These are phyloP conservation scores for Cephus pulcher DNA, from an alignment of 2,888 invertebrate species.

Conservation along the genomic window DNA sequence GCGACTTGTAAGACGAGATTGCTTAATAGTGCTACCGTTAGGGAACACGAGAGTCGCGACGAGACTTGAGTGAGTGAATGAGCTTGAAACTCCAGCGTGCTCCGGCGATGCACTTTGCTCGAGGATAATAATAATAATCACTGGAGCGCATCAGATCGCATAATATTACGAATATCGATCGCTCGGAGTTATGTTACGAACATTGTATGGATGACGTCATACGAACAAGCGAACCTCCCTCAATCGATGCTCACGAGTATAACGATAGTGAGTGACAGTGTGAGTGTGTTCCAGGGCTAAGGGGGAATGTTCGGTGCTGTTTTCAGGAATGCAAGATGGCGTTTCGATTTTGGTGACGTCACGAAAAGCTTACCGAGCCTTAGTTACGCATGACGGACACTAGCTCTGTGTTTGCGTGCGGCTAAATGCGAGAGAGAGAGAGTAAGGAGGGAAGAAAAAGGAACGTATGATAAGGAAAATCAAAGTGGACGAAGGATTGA, in stretches of 20 bases:
- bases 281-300: background rate
- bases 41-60: background rate
- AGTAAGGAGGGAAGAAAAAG: background rate
- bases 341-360: background rate
- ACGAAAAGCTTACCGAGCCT: background rate
- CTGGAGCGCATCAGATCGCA: background rate
- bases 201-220: background rate
- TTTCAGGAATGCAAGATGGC: background rate
- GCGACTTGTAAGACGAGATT: background rate
- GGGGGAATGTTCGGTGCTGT: background rate
- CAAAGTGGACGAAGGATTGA: slow-evolving; percentile 1
- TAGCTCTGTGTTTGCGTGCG: background rate
- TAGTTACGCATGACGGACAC: background rate
- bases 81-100: background rate
- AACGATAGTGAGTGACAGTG: background rate
- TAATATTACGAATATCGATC: background rate
- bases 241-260: background rate
- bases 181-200: background rate
- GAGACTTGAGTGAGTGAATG: background rate
- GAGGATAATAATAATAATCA: background rate
- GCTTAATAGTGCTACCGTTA: background rate
- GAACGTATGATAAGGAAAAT: background rate
- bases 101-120: background rate
- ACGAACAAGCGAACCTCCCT: background rate
- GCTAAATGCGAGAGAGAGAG: slow-evolving; percentile 15